These are phyloP conservation scores for Rhynchophorus ferrugineus DNA, from an alignment of 1,140 invertebrate species.

Conservation along the genomic window DNA sequence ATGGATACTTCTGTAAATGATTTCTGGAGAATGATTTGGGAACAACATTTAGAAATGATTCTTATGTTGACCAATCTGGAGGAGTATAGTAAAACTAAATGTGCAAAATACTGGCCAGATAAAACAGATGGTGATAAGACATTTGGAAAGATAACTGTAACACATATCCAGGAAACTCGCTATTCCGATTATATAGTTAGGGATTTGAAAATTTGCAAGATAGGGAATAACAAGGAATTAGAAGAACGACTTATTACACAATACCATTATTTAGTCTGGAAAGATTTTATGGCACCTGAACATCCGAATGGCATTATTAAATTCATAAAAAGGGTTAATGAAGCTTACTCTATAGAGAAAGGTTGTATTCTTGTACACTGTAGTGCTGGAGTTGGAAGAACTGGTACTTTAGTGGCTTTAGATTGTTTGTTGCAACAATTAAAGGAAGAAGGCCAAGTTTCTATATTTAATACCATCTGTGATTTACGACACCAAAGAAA, in stretches of 20 bases:
- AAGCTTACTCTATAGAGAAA: conserved; percentile 73
- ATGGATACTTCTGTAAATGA: conserved; percentile 89
- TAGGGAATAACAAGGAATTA: conserved; percentile 47
- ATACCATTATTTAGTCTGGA: conserved; percentile 93
- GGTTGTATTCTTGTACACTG: conserved; percentile 86
- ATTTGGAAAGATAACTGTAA: conserved; percentile 71
- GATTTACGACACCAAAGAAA: conserved; percentile 84
- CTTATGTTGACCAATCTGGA: conserved; percentile 92
- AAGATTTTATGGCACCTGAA: conserved; percentile 89
- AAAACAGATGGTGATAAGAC: conserved; percentile 65
- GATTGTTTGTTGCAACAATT: conserved; percentile 83
- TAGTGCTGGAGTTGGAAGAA: conserved; percentile 86
- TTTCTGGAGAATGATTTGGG: conserved; percentile 98
- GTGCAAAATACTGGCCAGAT: conserved; percentile 89
- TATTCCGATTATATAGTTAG: conserved; percentile 76
- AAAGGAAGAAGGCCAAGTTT: conserved; percentile 68
- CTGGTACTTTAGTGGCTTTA: conserved; percentile 83
- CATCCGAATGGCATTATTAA: conserved; percentile 83
- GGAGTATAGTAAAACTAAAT: conserved; percentile 89
- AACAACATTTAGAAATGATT: conserved; percentile 84
- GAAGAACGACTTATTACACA: conserved; percentile 73
- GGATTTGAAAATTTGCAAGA: conserved; percentile 58
- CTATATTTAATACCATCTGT: conserved; percentile 85
- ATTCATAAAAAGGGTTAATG: conserved; percentile 84
- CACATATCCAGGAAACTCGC: conserved; percentile 67